These are phyloP conservation scores for Drosophila triauraria DNA, from an alignment of 1,140 invertebrate genomes.

Conservation along the genomic window DNA sequence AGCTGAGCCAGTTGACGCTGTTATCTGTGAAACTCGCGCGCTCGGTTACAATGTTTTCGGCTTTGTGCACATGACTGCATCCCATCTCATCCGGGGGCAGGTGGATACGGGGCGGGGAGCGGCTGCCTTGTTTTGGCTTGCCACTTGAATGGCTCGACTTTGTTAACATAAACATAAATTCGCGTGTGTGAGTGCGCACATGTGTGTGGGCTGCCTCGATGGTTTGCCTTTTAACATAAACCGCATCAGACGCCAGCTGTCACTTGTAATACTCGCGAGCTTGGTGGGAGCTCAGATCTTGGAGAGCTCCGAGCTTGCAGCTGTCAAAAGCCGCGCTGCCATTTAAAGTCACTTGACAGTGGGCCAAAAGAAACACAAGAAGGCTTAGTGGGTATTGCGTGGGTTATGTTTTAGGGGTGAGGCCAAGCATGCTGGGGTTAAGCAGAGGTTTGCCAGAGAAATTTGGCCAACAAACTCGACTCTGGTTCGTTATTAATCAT, in stretches of 20 bases:
- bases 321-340: constrained; percentile 75
- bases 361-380: constrained; percentile 18
- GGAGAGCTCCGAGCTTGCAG: constrained; percentile 54
- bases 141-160: constrained; percentile 80
- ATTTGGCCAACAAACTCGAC: neutral
- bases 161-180: constrained; percentile 84
- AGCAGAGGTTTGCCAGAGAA: constrained; percentile 8
- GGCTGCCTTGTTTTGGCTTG: constrained; percentile 73
- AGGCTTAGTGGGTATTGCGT: constrained; percentile 22
- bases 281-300: neutral
- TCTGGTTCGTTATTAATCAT: constrained; percentile 20
- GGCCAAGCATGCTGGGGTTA: constrained; percentile 9
- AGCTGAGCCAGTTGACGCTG: constrained; percentile 36
- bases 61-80: constrained; percentile 78
- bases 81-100: constrained; percentile 34
- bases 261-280: constrained; percentile 67
- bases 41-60: constrained; percentile 70
- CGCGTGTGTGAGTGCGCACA: constrained; percentile 31
- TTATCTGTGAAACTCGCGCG: constrained; percentile 71
- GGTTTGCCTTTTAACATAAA: constrained; percentile 69
- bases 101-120: neutral
- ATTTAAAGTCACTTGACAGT: constrained; percentile 76
- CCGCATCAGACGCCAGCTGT: constrained; percentile 78
- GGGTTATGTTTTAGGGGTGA: constrained; percentile 1
- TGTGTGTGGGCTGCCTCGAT: constrained; percentile 18